A percentile compares a stretch with the other conserved stretches of the same genome.
Conservation (phyloP, 64 coral and sea anemone species). For the Dendrophyllia cribrosa region DNA sequence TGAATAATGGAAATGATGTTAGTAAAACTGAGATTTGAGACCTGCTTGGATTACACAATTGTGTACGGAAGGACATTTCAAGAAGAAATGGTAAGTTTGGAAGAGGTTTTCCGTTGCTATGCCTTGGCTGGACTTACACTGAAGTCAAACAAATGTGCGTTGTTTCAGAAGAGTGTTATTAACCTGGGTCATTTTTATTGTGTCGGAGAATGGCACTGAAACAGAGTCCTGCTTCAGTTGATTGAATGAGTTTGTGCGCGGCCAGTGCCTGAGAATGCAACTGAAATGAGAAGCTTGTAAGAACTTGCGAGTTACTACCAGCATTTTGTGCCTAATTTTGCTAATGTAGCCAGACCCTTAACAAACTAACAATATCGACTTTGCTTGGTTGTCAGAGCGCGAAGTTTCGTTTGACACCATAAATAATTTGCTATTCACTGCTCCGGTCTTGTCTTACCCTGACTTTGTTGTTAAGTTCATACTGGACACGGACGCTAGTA, state of each 20-base stretch:
- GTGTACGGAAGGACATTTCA: too few relatives aligned
- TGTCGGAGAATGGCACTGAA: too few relatives aligned
- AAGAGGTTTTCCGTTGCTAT: too few relatives aligned
- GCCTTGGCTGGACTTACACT: too few relatives aligned
- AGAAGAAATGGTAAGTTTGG: too few relatives aligned
- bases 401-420: background rate
- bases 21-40: too few relatives aligned
- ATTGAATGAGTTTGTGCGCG: background rate
- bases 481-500: constrained; percentile 28
- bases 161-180: too few relatives aligned
- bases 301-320: constrained; percentile 2
- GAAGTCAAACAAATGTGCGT: too few relatives aligned
- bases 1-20: too few relatives aligned
- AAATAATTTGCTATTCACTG: background rate
- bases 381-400: constrained; percentile 26
- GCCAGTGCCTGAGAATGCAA: background rate
- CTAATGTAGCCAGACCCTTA: constrained; percentile 1
- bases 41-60: too few relatives aligned
- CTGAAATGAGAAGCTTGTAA: background rate
- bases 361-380: constrained; percentile 26
- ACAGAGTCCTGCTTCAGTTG: too few relatives aligned
- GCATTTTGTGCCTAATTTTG: background rate
- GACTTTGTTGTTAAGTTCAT: background rate
- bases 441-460: constrained; percentile 8
- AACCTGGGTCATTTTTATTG: too few relatives aligned